These are phyloP conservation scores for Sturmia bella DNA, from an alignment of 2,888 invertebrate genomes.

Conservation along the genomic window DNA sequence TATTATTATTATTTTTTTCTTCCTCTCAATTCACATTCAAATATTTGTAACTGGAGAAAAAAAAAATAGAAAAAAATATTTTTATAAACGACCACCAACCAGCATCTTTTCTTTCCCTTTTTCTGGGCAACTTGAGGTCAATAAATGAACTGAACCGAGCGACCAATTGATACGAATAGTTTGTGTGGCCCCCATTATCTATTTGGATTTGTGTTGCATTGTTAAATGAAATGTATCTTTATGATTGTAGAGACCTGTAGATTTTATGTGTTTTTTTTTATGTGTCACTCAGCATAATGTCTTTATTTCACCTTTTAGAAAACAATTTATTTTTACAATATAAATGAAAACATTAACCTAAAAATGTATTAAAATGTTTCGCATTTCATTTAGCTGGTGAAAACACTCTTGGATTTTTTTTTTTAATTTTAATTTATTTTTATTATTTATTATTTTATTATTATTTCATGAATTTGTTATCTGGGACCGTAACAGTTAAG, in stretches of 20 bases:
- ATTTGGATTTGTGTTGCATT: slow-evolving; percentile 57
- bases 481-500: too few relatives aligned
- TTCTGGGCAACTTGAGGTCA: slow-evolving; percentile 13
- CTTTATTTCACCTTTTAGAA: slow-evolving; percentile 12
- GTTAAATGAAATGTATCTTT: slow-evolving; percentile 71
- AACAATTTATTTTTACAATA: background rate
- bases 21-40: slow-evolving; percentile 26
- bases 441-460: too few relatives aligned
- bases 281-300: slow-evolving; percentile 30
- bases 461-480: too few relatives aligned
- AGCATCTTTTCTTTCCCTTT: slow-evolving; percentile 17
- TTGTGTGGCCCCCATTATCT: slow-evolving; percentile 59
- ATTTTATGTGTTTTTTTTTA: slow-evolving; percentile 30
- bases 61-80: background rate
- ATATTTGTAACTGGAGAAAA: slow-evolving; percentile 6
- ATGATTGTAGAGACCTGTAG: slow-evolving; percentile 45
- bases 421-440: too few relatives aligned
- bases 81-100: slow-evolving; percentile 50
- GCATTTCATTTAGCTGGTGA: too few relatives aligned
- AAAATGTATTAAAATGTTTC: too few relatives aligned
- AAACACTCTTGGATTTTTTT: too few relatives aligned
- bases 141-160: background rate
- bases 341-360: too few relatives aligned
- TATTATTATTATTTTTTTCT: slow-evolving; percentile 13
- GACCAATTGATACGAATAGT: slow-evolving; percentile 2